Evolutionary conservation across 2,888 invertebrate species (phyloP).

Genomic region (Acleris sparsana): DNA sequence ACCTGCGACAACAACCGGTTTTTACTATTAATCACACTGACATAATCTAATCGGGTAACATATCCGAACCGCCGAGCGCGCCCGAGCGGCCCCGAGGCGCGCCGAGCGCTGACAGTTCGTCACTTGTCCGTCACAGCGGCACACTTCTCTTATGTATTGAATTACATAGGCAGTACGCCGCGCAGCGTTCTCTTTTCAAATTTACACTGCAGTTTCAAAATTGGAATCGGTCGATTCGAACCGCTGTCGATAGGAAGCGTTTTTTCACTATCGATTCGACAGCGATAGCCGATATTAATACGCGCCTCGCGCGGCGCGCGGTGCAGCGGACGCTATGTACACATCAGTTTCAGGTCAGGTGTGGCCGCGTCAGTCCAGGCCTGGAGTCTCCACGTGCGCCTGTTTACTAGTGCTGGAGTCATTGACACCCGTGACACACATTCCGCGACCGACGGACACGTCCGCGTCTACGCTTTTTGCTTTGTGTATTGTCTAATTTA

Average conservation of each 20-base stretch:
- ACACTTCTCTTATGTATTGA: slow-evolving; percentile 72
- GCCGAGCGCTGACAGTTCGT: slow-evolving; percentile 77
- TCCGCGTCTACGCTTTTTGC: slow-evolving; percentile 58
- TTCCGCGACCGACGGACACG: slow-evolving; percentile 71
- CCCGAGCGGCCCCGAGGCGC: slow-evolving; percentile 58
- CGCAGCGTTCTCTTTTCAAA: slow-evolving; percentile 60
- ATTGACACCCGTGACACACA: slow-evolving; percentile 82
- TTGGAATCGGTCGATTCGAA: slow-evolving; percentile 55
- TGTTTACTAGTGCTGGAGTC: slow-evolving; percentile 73
- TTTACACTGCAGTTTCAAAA: slow-evolving; percentile 63
- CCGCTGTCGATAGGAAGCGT: slow-evolving; percentile 38
- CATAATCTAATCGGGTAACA: slow-evolving; percentile 67
- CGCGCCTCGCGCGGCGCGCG: slow-evolving; percentile 58
- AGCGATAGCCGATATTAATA: slow-evolving; percentile 56
- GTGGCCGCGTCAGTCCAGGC: slow-evolving; percentile 26
- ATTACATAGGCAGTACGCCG: slow-evolving; percentile 68
- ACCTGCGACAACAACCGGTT: slow-evolving; percentile 68
- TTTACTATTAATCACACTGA: slow-evolving; percentile 66
- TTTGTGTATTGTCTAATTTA: slow-evolving; percentile 55
- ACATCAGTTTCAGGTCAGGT: slow-evolving; percentile 47
- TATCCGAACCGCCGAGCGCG: slow-evolving; percentile 54
- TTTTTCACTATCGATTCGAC: slow-evolving; percentile 56
- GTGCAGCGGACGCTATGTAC: slow-evolving; percentile 50
- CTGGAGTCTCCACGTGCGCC: slow-evolving; percentile 41
- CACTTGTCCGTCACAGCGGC: slow-evolving; percentile 74